These are phyloP conservation scores for Petrocephalus microphthalmus DNA, from an alignment of 2,113 vertebrate species.

Conservation along the genomic window DNA sequence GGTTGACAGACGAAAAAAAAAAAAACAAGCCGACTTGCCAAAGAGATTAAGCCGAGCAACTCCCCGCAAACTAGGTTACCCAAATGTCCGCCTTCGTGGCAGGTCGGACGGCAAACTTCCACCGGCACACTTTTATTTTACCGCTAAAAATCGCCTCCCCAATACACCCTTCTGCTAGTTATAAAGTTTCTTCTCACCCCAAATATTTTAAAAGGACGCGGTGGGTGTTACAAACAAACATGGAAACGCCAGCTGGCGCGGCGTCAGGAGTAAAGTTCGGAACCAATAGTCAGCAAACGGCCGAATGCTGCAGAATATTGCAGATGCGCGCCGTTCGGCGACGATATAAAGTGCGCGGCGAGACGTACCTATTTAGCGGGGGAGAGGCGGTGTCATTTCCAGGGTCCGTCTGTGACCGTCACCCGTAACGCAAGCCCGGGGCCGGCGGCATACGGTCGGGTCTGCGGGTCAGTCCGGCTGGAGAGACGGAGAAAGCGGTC, in stretches of 20 bases:
- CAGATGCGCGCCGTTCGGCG: not conserved
- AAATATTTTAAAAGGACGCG: not conserved
- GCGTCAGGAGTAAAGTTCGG: not conserved
- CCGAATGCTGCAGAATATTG: not conserved
- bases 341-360: not conserved
- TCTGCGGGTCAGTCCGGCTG: not conserved
- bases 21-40: not conserved
- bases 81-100: slow-evolving; percentile 10
- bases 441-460: not conserved
- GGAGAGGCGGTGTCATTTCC: not conserved
- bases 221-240: not conserved
- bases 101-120: not conserved
- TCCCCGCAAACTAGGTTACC: slow-evolving; percentile 9
- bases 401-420: not conserved
- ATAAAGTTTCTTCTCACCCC: not conserved
- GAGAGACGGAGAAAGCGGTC: not conserved
- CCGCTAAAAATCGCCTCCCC: not conserved
- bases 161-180: not conserved
- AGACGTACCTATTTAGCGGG: not conserved
- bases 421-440: not conserved
- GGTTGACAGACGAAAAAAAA: not conserved
- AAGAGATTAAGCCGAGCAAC: not conserved
- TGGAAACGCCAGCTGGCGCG: not conserved
- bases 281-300: not conserved
- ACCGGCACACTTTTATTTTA: not conserved